These are phyloP conservation scores for Diplazon laetatorius DNA, from an alignment of 2,888 invertebrate genomes.

Conservation along the genomic window DNA sequence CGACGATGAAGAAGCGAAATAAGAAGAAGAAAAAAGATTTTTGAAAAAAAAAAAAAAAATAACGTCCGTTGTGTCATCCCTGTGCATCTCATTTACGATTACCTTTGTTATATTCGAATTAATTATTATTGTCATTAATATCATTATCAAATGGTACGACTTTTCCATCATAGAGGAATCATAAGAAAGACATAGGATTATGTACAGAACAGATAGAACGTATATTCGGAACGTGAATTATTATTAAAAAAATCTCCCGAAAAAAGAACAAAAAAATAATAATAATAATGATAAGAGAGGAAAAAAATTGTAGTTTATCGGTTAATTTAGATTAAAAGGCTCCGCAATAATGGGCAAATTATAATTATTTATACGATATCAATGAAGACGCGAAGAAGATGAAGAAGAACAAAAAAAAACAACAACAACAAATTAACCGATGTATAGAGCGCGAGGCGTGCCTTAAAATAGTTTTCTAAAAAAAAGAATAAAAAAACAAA, in stretches of 20 bases:
- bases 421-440: constrained; percentile 65
- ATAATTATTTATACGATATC: constrained; percentile 79
- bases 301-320: constrained; percentile 73
- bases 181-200: constrained; percentile 81
- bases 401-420: no score
- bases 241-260: constrained; percentile 59
- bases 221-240: constrained; percentile 74
- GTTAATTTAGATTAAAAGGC: constrained; percentile 75
- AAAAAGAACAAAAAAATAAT: no score
- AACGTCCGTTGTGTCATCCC: constrained; percentile 61
- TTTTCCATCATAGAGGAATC: constrained; percentile 77
- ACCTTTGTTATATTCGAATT: constrained; percentile 79
- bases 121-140: constrained; percentile 79
- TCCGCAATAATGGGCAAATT: constrained; percentile 70
- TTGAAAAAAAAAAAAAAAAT: constrained; percentile 24
- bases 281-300: constrained; percentile 51
- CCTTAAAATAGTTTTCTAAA: constrained; percentile 78
- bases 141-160: constrained; percentile 77
- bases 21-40: constrained; percentile 28
- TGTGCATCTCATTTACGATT: constrained; percentile 76
- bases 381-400: constrained; percentile 69
- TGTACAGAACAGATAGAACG: constrained; percentile 81
- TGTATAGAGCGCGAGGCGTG: constrained; percentile 78
- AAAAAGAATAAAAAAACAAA: not conserved
- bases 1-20: no score